phyloP scores from a whole-genome alignment of 2,797 vertebrate species.

The Cichlasoma orientale region DNA sequence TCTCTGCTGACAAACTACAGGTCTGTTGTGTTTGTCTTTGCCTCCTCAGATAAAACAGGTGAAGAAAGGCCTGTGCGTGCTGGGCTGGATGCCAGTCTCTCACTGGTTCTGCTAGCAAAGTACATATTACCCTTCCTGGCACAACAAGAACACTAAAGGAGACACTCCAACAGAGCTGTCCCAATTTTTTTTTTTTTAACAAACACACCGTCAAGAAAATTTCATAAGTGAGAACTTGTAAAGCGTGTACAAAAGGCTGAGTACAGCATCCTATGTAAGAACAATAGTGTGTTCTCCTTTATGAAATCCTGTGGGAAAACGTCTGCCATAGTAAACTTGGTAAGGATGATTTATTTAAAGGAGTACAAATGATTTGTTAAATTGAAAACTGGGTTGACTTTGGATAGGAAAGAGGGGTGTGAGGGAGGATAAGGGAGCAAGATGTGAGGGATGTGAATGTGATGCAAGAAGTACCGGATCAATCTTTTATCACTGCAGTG shows the following conservation, averaged over 20 bases:
- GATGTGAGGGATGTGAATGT: conserved; percentile 67
- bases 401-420: conserved; percentile 56
- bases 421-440: conserved; percentile 49
- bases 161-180: neutral
- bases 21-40: conserved; percentile 66
- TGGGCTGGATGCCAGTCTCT: conserved; percentile 57
- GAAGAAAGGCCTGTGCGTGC: conserved; percentile 43
- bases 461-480: conserved; percentile 72
- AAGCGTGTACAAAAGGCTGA: conserved; percentile 9
- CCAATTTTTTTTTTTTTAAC: neutral
- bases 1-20: conserved; percentile 67
- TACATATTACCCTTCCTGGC: conserved; percentile 22
- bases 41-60: conserved; percentile 69
- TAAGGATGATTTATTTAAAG: conserved; percentile 63
- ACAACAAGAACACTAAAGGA: conserved; percentile 27
- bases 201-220: neutral
- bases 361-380: conserved; percentile 54
- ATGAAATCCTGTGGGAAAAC: conserved; percentile 34
- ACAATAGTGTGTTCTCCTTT: conserved; percentile 33
- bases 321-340: conserved; percentile 48
- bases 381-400: conserved; percentile 69
- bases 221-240: conserved; percentile 5
- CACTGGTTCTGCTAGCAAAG: conserved; percentile 44
- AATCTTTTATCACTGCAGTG: conserved; percentile 78
- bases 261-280: conserved; percentile 1